Conservation (phyloP, 2,113 vertebrate species). For the Crotalus horridus region DNA sequence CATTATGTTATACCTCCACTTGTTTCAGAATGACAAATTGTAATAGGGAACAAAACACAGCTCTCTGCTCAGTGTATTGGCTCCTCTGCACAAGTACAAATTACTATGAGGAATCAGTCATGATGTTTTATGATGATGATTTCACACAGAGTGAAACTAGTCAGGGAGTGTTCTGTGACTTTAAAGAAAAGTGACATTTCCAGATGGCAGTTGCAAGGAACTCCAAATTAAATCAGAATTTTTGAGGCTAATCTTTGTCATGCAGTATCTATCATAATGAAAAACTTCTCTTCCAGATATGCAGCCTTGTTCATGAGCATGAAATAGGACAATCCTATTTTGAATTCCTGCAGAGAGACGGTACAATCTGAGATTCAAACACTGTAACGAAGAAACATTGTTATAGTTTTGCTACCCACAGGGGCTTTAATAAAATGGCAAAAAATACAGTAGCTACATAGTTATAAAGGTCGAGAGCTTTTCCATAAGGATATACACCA, state of each 20-base stretch:
- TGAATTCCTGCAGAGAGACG: neutral
- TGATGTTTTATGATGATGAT: no score
- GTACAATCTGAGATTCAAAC: neutral
- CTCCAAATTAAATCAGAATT: neutral
- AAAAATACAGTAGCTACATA: neutral
- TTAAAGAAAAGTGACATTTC: neutral
- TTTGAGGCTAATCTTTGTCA: neutral
- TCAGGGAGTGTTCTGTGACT: neutral
- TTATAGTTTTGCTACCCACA: neutral
- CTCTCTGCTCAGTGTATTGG: neutral
- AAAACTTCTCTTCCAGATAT: neutral
- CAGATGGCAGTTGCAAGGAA: neutral
- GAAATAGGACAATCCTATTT: neutral
- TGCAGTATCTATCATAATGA: no score
- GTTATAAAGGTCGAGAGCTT: neutral
- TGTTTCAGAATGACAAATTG: neutral
- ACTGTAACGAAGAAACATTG: neutral
- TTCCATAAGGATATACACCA: neutral
- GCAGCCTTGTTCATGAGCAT: neutral
- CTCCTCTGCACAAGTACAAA: neutral
- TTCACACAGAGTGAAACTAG: neutral
- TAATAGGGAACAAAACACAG: neutral
- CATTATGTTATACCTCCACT: neutral
- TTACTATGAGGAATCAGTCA: neutral
- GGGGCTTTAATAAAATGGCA: neutral